These are phyloP conservation scores for Salvator merianae DNA, from an alignment of 2,113 vertebrate genomes.

Conservation along the genomic window DNA sequence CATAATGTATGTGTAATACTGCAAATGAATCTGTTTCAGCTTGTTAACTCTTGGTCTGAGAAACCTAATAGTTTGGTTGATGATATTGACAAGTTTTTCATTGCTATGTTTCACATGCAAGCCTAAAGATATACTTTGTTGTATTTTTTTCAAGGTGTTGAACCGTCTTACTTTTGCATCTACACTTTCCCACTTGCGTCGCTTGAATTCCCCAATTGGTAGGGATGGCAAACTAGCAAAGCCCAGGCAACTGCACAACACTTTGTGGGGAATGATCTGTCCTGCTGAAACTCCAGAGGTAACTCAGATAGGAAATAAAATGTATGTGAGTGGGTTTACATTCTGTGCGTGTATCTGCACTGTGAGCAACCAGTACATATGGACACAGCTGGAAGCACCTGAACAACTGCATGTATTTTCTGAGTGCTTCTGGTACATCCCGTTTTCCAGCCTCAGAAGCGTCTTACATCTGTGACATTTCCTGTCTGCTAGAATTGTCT, in stretches of 20 bases:
- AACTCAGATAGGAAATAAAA: slow-evolving; percentile 24
- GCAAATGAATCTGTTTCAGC: neutral
- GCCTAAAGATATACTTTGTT: slow-evolving; percentile 7
- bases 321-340: neutral
- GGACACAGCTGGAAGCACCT: no score
- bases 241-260: slow-evolving; percentile 97
- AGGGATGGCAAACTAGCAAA: slow-evolving; percentile 97
- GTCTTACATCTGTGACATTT: neutral
- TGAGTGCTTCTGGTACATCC: no score
- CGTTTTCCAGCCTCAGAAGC: neutral
- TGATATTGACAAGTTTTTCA: neutral
- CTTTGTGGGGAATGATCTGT: slow-evolving; percentile 98
- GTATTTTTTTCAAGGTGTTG: slow-evolving; percentile 80
- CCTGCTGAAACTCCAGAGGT: slow-evolving; percentile 99
- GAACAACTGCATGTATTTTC: no score
- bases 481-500: neutral
- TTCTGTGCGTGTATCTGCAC: neutral
- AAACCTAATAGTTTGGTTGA: neutral
- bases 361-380: no score
- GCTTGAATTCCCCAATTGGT: slow-evolving; percentile 96
- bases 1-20: neutral
- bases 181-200: slow-evolving; percentile 92
- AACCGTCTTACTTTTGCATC: slow-evolving; percentile 97
- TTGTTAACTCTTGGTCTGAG: neutral
- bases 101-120: neutral